Base-by-base conservation (phyloP, 2,888 invertebrate species). In the Acanthacorydalis orientalis region DNA sequence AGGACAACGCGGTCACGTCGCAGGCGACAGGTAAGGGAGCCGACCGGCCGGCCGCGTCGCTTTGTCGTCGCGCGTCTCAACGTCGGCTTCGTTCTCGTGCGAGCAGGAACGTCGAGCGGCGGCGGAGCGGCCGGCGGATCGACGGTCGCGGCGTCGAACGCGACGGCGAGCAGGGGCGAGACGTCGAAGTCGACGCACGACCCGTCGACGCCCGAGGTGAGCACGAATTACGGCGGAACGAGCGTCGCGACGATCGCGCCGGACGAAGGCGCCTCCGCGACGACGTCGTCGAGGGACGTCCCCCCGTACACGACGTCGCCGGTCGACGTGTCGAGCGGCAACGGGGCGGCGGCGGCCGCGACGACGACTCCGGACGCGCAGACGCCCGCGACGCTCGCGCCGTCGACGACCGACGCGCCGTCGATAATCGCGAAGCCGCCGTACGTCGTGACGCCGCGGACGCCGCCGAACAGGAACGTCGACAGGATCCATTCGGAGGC, bases 401-500 rank as follows among this genome's bases (percentile, higher is more conserved):
- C 61, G 33, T 55, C 54, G 31, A 55, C 58, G 55, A 60, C 64
- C 54, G 58, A 65, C 47, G 63, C 64, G 40, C 63, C 68, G 32
- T 58, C 59, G 2, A 59, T 61, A 10, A 62, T 65, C 23, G 62
- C 60, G 47, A 60, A 57, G 9, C 60, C 58, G 40, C 51, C 57
- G 42, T 62, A 62, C 54, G 60, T 62, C 4, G 61, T 64, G 44
- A 60, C 63, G 11, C 58, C 61, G n/a, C 60, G 64, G 31, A 33
- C 42, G 34, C 59, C 63, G 3, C 61, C 65, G 14, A 64, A 59
- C 46, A 53, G 49, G 4, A 58, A 59, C 43, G 58, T 67, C 50
- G 70, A 73, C 50, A 64, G 75, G 52, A 76, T 77, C 53, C 63
- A 75, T 51, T 78, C 81, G 10, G 80, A 81, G 57, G 78, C 79